Percentiles rank a stretch among this genome's conserved stretches.
Evolutionary conservation across 2,888 invertebrate genomes (phyloP).

Genomic region (Nowickia ferox): DNA sequence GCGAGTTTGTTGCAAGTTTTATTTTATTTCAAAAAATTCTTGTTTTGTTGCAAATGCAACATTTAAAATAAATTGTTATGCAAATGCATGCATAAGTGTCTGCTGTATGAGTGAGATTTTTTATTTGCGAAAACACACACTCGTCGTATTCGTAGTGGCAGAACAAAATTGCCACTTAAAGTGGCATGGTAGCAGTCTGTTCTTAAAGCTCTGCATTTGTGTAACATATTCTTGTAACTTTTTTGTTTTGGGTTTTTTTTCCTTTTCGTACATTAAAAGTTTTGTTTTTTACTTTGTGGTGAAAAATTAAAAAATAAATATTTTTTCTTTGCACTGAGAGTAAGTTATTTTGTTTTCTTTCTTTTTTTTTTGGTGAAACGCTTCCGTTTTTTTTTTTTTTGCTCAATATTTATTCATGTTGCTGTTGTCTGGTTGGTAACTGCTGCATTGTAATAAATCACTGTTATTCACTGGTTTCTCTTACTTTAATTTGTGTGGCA

Average conservation of each 20-base stretch:
- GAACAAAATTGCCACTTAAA: constrained; percentile 56
- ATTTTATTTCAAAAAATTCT: constrained; percentile 10
- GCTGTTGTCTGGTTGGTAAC: constrained; percentile 66
- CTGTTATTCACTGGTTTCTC: constrained; percentile 68
- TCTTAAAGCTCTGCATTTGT: constrained; percentile 13
- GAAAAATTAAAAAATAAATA: constrained; percentile 18
- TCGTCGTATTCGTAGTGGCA: constrained; percentile 10
- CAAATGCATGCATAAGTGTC: constrained; percentile 53
- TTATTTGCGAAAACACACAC: constrained; percentile 51
- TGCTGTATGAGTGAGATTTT: constrained; percentile 12
- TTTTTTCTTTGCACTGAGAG: constrained; percentile 8
- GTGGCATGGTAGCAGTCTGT: constrained; percentile 53
- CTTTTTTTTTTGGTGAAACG: constrained; percentile 32
- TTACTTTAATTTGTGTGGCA: constrained; percentile 65
- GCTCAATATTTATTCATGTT: constrained; percentile 42
- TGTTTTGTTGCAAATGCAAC: constrained; percentile 60
- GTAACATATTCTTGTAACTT: background rate
- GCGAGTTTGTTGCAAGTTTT: constrained; percentile 40
- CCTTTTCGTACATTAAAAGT: constrained; percentile 43
- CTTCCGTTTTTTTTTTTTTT: constrained; percentile 42
- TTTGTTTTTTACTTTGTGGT: constrained; percentile 58
- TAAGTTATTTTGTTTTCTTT: background rate
- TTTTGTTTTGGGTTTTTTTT: background rate
- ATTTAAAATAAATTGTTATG: constrained; percentile 78
- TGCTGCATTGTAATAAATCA: constrained; percentile 77